A percentile compares a stretch with the other conserved stretches of the same genome.
Evolutionary conservation across 2,113 vertebrate genomes (phyloP).

Genomic region (Alces alces): DNA sequence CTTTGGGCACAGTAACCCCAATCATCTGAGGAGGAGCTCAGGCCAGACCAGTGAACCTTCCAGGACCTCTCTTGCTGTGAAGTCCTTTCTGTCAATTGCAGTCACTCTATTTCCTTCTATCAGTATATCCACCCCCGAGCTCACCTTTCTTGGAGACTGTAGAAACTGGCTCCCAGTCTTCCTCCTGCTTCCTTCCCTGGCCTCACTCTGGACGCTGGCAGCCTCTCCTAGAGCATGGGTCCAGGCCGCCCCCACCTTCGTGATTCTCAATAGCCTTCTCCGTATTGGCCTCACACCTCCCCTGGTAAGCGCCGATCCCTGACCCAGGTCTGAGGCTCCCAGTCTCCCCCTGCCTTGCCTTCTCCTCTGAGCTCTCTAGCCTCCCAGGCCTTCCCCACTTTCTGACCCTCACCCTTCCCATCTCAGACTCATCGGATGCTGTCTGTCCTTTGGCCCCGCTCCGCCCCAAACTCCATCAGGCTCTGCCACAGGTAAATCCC

Average conservation of each 20-base stretch:
- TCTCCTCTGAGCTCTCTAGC: fast-evolving
- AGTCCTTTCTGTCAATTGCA: too few species aligned
- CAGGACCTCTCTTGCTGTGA: background rate
- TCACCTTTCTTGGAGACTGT: background rate
- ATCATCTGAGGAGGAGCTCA: background rate
- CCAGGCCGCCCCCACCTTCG: background rate
- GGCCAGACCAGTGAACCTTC: background rate
- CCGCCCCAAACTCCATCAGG: too few species aligned
- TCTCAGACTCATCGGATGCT: background rate
- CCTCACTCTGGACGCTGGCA: background rate
- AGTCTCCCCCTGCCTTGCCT: background rate
- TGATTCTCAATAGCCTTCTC: background rate
- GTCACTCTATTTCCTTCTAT: fast-evolving
- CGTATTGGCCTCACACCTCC: background rate
- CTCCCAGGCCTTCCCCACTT: background rate
- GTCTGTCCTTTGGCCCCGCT: too few species aligned
- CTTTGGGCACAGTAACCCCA: background rate
- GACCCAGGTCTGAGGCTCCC: fast-evolving
- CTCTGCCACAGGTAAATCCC: background rate
- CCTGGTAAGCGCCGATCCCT: background rate
- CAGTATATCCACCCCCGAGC: fast-evolving
- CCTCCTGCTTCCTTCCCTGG: background rate
- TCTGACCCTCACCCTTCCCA: background rate
- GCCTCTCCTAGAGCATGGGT: background rate
- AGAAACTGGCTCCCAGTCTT: background rate